These are phyloP conservation scores for Umimayanthus chanpuru DNA, from an alignment of 92 coral and sea anemone genomes.

Conservation along the genomic window DNA sequence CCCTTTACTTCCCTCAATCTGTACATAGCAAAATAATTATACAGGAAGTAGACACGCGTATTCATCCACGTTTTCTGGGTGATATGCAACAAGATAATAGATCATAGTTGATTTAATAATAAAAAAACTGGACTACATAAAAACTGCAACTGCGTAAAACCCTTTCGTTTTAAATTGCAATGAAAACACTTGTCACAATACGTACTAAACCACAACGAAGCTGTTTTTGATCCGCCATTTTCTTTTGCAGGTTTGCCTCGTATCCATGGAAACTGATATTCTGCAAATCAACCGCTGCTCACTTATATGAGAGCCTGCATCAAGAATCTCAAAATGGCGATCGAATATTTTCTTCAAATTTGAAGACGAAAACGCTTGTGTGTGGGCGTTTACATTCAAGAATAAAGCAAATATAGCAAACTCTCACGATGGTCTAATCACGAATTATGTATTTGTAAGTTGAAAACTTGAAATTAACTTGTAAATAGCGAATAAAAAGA, in stretches of 20 bases:
- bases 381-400: background rate
- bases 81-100: too few species aligned
- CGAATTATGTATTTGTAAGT: background rate
- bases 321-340: conserved; percentile 15
- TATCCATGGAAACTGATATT: conserved; percentile 20
- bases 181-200: conserved; percentile 6
- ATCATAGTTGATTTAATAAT: too few species aligned
- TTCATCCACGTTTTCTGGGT: too few species aligned
- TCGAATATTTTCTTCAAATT: background rate
- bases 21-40: too few species aligned
- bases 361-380: background rate
- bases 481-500: background rate
- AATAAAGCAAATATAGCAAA: background rate
- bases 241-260: conserved; percentile 20
- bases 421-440: background rate
- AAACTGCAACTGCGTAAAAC: too few species aligned
- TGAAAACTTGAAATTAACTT: conserved; percentile 1
- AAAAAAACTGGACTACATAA: too few species aligned
- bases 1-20: too few species aligned
- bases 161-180: background rate
- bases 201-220: background rate
- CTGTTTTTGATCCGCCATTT: conserved; percentile 22
- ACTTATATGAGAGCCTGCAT: background rate
- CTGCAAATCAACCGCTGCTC: conserved; percentile 10
- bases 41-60: too few species aligned